Percentiles rank a stretch among this genome's conserved stretches.
These are phyloP conservation scores for Brachionus manjavacas DNA, from an alignment of 1,140 invertebrate genomes.

Conservation along the genomic window DNA sequence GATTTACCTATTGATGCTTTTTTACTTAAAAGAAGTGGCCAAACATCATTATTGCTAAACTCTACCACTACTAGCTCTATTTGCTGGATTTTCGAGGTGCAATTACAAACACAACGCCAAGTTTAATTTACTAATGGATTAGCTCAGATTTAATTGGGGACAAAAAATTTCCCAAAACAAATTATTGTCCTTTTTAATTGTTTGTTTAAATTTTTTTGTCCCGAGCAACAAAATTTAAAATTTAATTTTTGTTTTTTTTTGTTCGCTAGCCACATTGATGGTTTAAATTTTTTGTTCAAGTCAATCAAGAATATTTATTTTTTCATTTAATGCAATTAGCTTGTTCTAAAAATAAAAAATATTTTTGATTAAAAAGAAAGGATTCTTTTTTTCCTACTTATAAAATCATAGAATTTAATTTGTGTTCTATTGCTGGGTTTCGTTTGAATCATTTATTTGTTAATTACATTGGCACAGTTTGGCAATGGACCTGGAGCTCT, in stretches of 20 bases:
- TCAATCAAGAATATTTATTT: neutral
- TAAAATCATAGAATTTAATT: too few species aligned
- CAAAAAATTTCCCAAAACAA: neutral
- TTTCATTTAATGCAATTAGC: neutral
- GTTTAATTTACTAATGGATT: neutral
- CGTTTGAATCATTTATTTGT: too few species aligned
- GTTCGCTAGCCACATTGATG: neutral
- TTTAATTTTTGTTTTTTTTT: neutral
- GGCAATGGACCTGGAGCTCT: too few species aligned
- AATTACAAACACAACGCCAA: neutral
- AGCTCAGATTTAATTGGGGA: neutral
- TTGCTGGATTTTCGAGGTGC: neutral
- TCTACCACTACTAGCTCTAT: neutral
- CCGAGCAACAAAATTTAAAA: neutral
- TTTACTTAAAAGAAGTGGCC: neutral
- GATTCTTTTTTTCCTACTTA: too few species aligned
- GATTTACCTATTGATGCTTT: neutral
- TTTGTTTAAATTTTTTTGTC: neutral
- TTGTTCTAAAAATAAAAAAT: too few species aligned
- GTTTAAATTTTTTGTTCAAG: neutral
- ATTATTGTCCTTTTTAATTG: neutral
- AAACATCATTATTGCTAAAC: neutral
- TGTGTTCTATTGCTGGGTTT: too few species aligned
- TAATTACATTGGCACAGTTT: too few species aligned
- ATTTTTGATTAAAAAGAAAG: too few species aligned